Evolutionary conservation across 37 sponge, comb jelly and placozoan species (phyloP).

Genomic region (Ianthella basta): DNA sequence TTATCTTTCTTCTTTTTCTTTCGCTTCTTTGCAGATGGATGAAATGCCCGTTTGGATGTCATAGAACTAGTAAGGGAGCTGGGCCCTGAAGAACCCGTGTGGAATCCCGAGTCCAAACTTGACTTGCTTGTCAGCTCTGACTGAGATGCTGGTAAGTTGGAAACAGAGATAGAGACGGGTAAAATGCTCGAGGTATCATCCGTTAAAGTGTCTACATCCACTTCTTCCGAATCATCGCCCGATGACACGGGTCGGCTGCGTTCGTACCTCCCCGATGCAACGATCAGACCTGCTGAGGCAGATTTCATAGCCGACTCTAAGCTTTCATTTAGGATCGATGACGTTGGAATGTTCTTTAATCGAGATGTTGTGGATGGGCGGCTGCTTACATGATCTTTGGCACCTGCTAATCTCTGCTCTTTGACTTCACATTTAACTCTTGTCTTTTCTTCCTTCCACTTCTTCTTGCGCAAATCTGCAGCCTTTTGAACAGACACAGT

Average conservation of each 20-base stretch:
- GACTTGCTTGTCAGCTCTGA: background rate
- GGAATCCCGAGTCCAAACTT: too few species aligned
- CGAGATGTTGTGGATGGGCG: background rate
- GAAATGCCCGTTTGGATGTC: background rate
- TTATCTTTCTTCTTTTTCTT: slow-evolving; percentile 1
- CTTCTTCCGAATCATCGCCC: slow-evolving; percentile 8
- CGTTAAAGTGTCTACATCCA: slow-evolving; percentile 19
- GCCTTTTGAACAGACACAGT: too few species aligned
- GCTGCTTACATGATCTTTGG: too few species aligned
- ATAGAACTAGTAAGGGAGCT: too few species aligned
- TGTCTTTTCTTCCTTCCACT: background rate
- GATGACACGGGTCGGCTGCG: too few species aligned
- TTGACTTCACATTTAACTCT: too few species aligned
- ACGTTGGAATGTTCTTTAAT: background rate
- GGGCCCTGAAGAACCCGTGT: too few species aligned
- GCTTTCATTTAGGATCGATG: background rate
- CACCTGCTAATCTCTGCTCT: too few species aligned
- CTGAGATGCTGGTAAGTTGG: background rate
- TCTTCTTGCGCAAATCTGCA: background rate
- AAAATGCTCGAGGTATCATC: background rate
- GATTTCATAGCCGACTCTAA: background rate
- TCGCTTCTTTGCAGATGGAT: background rate
- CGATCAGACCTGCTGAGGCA: background rate
- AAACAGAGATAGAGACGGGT: background rate
- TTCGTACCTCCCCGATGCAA: background rate